Evolutionary conservation across 1,140 invertebrate species (phyloP), one percentile per base, ranked within the genome.

Genomic region (Hyphantria cunea): DNA sequence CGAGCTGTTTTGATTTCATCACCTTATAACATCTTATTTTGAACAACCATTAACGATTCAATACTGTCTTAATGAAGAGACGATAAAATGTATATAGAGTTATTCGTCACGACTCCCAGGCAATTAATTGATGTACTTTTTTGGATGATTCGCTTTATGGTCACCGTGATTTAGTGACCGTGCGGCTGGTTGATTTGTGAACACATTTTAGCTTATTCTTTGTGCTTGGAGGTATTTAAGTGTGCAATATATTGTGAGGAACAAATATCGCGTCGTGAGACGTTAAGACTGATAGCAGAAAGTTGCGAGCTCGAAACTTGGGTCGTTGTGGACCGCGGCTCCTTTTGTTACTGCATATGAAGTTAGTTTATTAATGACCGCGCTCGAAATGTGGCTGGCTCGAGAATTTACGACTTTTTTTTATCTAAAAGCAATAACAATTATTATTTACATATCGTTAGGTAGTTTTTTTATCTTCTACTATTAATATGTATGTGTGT

Each of bases 61-160:
- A 86, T 89, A 65, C 74, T 66, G 60, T 76, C 84, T 80, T 85
- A 87, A 89, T 89, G 84, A 85, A 84, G 82, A 87, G 70, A 72
- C 66, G 83, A 87, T 86, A 87, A 89, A 84, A 86, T 86, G 80
- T 86, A 86, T 85, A 89, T 81, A 77, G 83, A 77, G 74, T 60
- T 72, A 76, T 84, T 80, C 78, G 75, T 86, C 83, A 81, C 71
- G 75, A 76, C 62, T 71, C 69, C 64, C 51, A 63, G 52, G 78
- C 78, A 85, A 87, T 87, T 86, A 87, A 87, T 89, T 76, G 72
- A 60, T 47, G 55, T 70, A 76, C 76, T 72, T 80, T 86, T 78
- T 82, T 76, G 71, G 44, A 58, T 33, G 15, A 74, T 82, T 80
- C 74, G 73, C 61, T 82, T 86, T 86, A 89, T 78, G 72, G 74